Evolutionary conservation across 2,113 vertebrate genomes (phyloP).

Genomic region (Danionella cerebrum): DNA sequence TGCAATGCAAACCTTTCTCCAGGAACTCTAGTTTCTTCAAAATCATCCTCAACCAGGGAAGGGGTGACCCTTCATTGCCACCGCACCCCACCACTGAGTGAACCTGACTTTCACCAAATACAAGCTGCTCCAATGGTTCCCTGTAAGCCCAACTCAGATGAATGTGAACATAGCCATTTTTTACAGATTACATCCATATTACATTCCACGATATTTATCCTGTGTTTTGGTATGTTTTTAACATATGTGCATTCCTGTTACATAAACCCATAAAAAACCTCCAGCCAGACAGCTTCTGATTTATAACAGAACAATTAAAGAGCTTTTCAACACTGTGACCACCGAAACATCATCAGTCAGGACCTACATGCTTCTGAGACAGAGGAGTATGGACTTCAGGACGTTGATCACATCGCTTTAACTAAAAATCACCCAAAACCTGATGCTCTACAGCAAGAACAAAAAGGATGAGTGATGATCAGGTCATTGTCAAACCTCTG

Average conservation of each 20-base stretch:
- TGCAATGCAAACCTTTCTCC: too few species aligned
- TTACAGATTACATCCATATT: too few species aligned
- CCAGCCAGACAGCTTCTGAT: not conserved
- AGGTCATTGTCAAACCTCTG: not conserved
- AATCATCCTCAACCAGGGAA: too few species aligned
- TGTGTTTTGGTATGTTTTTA: not conserved
- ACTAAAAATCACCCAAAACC: not conserved
- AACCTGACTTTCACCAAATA: too few species aligned
- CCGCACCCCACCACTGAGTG: too few species aligned
- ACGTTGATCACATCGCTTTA: not conserved
- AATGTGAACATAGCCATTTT: too few species aligned
- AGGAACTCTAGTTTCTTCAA: too few species aligned
- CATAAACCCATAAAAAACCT: conserved; percentile 2
- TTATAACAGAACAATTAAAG: not conserved
- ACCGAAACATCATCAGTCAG: not conserved
- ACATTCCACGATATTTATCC: too few species aligned
- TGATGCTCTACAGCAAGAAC: not conserved
- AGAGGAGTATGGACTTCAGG: not conserved
- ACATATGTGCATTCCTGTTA: not conserved
- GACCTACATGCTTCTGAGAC: not conserved
- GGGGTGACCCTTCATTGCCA: too few species aligned
- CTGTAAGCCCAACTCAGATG: too few species aligned
- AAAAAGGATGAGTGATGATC: conserved; percentile 4
- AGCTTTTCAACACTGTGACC: not conserved
- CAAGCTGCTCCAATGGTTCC: too few species aligned